A percentile compares a stretch with the other conserved stretches of the same genome.
phyloP scores from a whole-genome alignment of 64 coral and sea anemone genomes.

The Astreopora myriophthalma region DNA sequence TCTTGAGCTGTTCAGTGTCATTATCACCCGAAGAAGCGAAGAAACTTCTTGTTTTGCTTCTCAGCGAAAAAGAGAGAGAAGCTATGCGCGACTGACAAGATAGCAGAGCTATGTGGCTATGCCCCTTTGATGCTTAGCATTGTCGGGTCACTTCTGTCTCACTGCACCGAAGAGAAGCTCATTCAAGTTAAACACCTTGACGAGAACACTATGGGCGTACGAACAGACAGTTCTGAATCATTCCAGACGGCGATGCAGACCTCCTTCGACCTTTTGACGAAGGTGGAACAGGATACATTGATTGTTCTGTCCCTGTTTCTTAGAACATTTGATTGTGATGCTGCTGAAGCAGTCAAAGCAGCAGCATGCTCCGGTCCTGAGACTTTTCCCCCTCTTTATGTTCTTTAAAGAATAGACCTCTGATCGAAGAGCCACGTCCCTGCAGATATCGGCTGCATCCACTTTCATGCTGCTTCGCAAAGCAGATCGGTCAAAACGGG shows the following conservation, averaged over 20 bases:
- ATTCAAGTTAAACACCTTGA: background rate
- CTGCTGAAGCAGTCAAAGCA: background rate
- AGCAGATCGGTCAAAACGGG: background rate
- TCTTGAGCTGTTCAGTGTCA: background rate
- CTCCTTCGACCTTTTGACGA: conserved; percentile 8
- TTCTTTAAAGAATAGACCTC: background rate
- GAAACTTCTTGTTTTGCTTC: background rate
- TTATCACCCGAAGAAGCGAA: background rate
- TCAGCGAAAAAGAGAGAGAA: background rate
- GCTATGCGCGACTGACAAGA: background rate
- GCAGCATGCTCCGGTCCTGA: background rate
- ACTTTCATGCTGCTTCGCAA: conserved; percentile 15
- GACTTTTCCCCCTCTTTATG: background rate
- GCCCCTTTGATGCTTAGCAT: conserved; percentile 57
- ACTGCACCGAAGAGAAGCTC: background rate
- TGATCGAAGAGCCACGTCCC: background rate
- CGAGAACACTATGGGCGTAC: background rate
- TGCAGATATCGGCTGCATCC: conserved; percentile 39
- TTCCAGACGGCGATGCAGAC: background rate
- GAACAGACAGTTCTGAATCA: background rate
- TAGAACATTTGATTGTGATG: conserved; percentile 36
- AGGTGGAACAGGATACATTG: background rate
- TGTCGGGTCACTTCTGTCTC: conserved; percentile 16
- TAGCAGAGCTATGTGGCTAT: conserved; percentile 27
- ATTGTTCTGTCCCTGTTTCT: conserved; percentile 21